phyloP scores from a whole-genome alignment of 2,113 vertebrate species.

The Ranitomeya variabilis region DNA sequence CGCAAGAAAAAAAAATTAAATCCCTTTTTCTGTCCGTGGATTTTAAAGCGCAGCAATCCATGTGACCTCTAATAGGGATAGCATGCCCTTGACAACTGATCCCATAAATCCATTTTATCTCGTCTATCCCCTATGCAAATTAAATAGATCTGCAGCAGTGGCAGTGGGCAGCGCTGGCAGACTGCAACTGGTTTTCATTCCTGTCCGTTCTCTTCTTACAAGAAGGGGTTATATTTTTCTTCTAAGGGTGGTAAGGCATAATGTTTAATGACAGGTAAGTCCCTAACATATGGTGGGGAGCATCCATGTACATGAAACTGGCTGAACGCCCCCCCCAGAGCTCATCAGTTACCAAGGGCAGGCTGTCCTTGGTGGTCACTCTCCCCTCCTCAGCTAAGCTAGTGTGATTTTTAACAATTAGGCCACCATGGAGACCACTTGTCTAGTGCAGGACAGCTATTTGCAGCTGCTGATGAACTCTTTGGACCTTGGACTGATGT shows the following conservation, averaged over 20 bases:
- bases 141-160: neutral
- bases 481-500: neutral
- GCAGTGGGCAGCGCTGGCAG: neutral
- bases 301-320: conserved; percentile 11
- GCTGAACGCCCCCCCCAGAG: neutral
- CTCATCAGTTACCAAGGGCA: neutral
- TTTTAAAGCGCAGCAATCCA: neutral
- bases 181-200: neutral
- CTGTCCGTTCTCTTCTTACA: neutral
- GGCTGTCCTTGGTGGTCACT: neutral
- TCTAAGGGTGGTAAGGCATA: neutral
- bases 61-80: conserved; percentile 27
- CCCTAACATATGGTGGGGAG: conserved; percentile 19
- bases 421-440: conserved; percentile 17
- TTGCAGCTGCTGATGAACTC: conserved; percentile 19
- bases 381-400: conserved; percentile 9
- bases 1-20: neutral
- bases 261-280: conserved; percentile 23
- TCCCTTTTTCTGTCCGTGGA: neutral
- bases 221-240: neutral
- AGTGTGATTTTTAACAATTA: conserved; percentile 30
- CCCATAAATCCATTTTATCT: conserved; percentile 40
- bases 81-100: conserved; percentile 30
- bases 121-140: conserved; percentile 31
- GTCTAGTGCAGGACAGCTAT: neutral